A percentile compares a stretch with the other conserved stretches of the same genome.
These are phyloP conservation scores for Spisula subtruncata DNA, from an alignment of 2,888 invertebrate species.

Conservation along the genomic window DNA sequence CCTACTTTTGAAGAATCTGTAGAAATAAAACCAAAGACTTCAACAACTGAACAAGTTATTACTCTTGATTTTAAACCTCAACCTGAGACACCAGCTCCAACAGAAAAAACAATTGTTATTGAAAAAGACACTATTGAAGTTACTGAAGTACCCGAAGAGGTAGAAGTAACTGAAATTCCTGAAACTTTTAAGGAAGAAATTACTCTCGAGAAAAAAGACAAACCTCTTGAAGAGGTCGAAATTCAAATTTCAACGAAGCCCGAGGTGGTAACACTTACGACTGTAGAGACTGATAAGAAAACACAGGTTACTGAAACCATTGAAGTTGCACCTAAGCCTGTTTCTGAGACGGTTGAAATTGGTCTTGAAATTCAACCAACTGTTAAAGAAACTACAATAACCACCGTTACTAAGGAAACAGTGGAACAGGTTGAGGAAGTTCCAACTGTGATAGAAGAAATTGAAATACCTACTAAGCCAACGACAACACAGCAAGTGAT, in stretches of 20 bases:
- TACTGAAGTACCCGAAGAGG: constrained; percentile 17
- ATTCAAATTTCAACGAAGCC: constrained; percentile 22
- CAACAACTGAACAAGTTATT: constrained; percentile 45
- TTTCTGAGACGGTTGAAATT: constrained; percentile 46
- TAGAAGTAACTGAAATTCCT: constrained; percentile 7
- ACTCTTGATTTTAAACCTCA: constrained; percentile 54
- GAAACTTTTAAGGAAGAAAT: constrained; percentile 42
- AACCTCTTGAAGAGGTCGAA: constrained; percentile 33
- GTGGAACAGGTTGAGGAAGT: constrained; percentile 42
- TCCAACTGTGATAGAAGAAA: constrained; percentile 47
- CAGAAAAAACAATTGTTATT: constrained; percentile 68
- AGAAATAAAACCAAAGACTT: constrained; percentile 46
- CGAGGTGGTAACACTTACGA: constrained; percentile 3
- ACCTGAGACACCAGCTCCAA: constrained; percentile 63
- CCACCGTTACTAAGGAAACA: constrained; percentile 34
- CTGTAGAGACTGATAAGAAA: neutral
- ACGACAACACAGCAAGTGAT: neutral
- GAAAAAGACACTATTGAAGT: constrained; percentile 68
- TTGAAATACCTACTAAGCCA: constrained; percentile 54
- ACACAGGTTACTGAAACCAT: constrained; percentile 42
- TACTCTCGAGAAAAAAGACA: constrained; percentile 43
- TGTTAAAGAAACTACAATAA: constrained; percentile 25
- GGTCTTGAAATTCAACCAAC: constrained; percentile 27
- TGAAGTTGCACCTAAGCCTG: constrained; percentile 55
- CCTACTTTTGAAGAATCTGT: constrained; percentile 31